Conservation (phyloP, 2,888 invertebrate species). For the Shargacucullia verbasci region DNA sequence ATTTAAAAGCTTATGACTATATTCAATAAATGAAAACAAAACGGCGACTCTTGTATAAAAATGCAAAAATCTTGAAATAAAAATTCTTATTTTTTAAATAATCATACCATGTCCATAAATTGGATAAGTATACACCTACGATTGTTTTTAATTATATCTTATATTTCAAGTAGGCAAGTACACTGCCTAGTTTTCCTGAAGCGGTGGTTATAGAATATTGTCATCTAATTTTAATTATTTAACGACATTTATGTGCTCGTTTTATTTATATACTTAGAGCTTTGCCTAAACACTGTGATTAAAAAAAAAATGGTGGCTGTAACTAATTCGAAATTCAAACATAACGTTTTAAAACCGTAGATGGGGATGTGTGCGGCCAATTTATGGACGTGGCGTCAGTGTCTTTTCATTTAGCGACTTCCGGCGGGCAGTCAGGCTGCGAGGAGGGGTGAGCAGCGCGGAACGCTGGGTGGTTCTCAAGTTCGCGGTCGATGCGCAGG, state of each 20-base stretch:
- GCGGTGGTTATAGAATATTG: constrained; percentile 5
- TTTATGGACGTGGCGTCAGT: constrained; percentile 36
- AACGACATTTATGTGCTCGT: no score
- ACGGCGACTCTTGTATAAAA: constrained; percentile 54
- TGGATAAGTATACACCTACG: constrained; percentile 18
- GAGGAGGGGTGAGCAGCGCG: constrained; percentile 96
- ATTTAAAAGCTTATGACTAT: constrained; percentile 53
- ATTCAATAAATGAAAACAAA: constrained; percentile 26
- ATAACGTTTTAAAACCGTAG: constrained; percentile 27
- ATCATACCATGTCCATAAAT: constrained; percentile 36
- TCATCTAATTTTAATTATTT: no score
- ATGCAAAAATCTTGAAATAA: constrained; percentile 52
- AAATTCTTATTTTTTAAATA: constrained; percentile 11
- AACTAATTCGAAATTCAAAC: constrained; percentile 22
- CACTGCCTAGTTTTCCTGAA: not conserved
- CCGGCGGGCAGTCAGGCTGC: constrained; percentile 98
- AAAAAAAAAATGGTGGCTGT: no score
- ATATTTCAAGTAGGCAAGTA: not conserved
- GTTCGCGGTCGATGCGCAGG: constrained; percentile 94
- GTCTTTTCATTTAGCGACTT: constrained; percentile 91
- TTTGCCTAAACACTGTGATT: no score
- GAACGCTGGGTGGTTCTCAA: constrained; percentile 97
- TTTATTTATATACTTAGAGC: no score
- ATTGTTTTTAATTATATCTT: not conserved
- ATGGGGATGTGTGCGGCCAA: constrained; percentile 40